Base-by-base conservation (phyloP, 1,140 invertebrate species). In the Galleria mellonella region DNA sequence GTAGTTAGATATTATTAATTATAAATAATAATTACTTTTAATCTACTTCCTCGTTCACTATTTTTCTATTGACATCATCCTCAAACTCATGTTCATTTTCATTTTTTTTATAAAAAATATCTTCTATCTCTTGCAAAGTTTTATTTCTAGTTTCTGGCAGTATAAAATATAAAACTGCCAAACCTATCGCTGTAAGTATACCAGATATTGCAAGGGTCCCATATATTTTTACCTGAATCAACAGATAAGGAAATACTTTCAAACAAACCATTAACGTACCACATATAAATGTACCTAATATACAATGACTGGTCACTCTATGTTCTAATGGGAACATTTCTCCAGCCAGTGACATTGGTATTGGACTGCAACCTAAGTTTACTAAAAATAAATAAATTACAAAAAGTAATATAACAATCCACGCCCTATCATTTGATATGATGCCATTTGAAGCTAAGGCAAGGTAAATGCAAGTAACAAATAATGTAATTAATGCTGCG, bases 91-190 rank as follows among this genome's bases (percentile, higher is more conserved):
- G 23, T 27, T 35, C 28, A 6, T 15, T 32, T 10, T 62, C 70
- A 33, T 42, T 54, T n/a, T 67, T 64, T 48, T 62, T 31, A 38
- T 67, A 67, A 27, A 82, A 73, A 32, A 60, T 72, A 10, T 82
- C 61, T 42, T 76, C 77, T 7, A 78, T 82, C 27, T 78, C 62
- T 31, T 82, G 74, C 32, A 77, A 47, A 1, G 73, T 77, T 39
- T 52, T 72, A 40, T 77, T 63, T 35, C 74, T 81, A 5, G 76
- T 77, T 41, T 81, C 76, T 6, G 76, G 76, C 4, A 81, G 30
- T 4, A 65, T 58, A 12, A 68, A 66, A 35, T 68, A 75, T 0
- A 81, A 33, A 9, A 43, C 46, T 1, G 55, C 1, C 2, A 83
- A 43, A 13, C 46, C 9, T 0, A 66, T 1, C 0, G 44, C 56